Conservation (phyloP, 2,797 vertebrate genomes). For the Urocyon cinereoargenteus region DNA sequence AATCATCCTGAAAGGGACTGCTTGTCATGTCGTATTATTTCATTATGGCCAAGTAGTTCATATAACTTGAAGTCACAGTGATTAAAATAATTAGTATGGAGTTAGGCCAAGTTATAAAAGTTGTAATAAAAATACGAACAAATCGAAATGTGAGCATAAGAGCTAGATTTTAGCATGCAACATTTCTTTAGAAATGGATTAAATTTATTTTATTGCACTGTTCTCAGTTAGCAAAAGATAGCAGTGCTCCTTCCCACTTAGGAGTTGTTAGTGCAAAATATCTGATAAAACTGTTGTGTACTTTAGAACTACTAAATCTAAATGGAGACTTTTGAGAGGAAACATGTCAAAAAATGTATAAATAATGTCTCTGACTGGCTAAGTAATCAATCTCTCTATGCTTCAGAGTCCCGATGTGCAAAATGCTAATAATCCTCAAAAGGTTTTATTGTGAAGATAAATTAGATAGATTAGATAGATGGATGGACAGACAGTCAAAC, state of each 20-base stretch:
- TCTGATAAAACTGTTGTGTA: neutral
- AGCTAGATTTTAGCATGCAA: slow-evolving; percentile 65
- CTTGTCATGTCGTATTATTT: slow-evolving; percentile 83
- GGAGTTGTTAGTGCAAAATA: neutral
- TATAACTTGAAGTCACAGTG: slow-evolving; percentile 80
- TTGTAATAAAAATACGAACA: slow-evolving; percentile 83
- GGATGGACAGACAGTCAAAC: neutral
- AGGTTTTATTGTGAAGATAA: neutral
- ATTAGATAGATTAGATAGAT: neutral
- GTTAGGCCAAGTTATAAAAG: slow-evolving; percentile 78
- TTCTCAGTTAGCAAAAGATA: slow-evolving; percentile 60
- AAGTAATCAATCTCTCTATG: neutral
- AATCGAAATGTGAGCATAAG: slow-evolving; percentile 55
- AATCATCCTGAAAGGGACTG: slow-evolving; percentile 78
- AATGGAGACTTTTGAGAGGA: slow-evolving; percentile 42
- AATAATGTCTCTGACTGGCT: slow-evolving; percentile 15
- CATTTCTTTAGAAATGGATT: slow-evolving; percentile 64
- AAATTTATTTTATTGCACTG: slow-evolving; percentile 61
- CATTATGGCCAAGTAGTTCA: slow-evolving; percentile 84
- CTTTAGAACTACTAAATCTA: slow-evolving; percentile 48
- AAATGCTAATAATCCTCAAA: neutral
- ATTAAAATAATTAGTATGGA: slow-evolving; percentile 86
- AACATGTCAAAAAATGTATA: neutral
- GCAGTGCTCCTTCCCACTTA: neutral
- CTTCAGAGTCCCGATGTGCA: neutral